Conservation (phyloP, 2,113 vertebrate genomes). For the Cariama cristata region DNA sequence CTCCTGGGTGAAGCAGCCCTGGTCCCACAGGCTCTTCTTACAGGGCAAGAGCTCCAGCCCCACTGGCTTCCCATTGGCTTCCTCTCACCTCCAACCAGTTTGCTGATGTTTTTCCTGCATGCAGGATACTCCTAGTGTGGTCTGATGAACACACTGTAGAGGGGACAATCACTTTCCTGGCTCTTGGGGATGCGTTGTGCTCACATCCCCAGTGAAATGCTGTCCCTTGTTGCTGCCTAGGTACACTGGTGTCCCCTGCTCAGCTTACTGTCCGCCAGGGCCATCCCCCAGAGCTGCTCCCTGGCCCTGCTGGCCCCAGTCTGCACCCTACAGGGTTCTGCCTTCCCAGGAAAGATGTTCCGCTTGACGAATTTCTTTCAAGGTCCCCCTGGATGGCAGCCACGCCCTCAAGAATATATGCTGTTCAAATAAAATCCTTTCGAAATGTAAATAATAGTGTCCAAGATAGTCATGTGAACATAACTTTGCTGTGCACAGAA, state of each 20-base stretch:
- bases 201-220: no score
- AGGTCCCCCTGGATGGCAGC: neutral
- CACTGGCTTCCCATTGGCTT: neutral
- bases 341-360: neutral
- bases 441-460: neutral
- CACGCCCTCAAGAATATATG: neutral
- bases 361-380: neutral
- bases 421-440: neutral
- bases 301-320: neutral
- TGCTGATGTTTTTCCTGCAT: neutral
- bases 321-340: neutral
- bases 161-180: neutral
- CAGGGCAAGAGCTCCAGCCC: neutral
- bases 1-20: no score
- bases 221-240: fast-evolving
- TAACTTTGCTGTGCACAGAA: neutral
- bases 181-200: neutral
- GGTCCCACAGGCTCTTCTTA: neutral
- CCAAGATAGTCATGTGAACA: neutral
- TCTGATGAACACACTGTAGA: neutral
- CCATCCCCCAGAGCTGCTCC: neutral
- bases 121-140: neutral
- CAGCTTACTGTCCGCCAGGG: neutral
- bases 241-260: neutral
- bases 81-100: neutral